Evolutionary conservation across 2,888 invertebrate genomes (phyloP).

Genomic region (Conomelus anceps): DNA sequence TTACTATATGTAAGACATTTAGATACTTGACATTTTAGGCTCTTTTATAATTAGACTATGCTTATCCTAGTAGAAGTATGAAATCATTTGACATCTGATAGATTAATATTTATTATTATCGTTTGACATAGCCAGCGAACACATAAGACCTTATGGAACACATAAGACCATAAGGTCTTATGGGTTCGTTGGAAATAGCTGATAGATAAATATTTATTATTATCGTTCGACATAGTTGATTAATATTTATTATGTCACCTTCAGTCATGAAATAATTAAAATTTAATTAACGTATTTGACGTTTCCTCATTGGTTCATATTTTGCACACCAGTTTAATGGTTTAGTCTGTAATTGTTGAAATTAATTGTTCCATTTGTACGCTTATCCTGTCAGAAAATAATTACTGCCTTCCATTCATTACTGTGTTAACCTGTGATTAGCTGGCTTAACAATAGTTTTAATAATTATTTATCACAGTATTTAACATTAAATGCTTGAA

Average conservation of each 20-base stretch:
- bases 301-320: not conserved
- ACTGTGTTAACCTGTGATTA: not conserved
- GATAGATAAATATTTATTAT: too few species aligned
- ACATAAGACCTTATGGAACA: too few species aligned
- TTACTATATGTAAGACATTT: too few species aligned
- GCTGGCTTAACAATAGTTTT: not conserved
- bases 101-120: too few species aligned
- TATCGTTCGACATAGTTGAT: not conserved
- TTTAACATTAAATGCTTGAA: not conserved
- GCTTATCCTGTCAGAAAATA: not conserved
- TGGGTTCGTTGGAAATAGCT: too few species aligned
- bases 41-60: too few species aligned
- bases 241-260: not conserved
- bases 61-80: too few species aligned
- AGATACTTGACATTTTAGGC: too few species aligned
- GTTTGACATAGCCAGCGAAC: too few species aligned
- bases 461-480: not conserved
- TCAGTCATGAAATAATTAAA: not conserved
- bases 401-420: not conserved
- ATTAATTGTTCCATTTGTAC: not conserved
- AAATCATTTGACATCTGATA: too few species aligned
- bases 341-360: not conserved
- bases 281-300: not conserved
- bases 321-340: not conserved
- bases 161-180: too few species aligned